Base-by-base conservation (phyloP, 2,113 vertebrate genomes). In the Desmodus rotundus region DNA sequence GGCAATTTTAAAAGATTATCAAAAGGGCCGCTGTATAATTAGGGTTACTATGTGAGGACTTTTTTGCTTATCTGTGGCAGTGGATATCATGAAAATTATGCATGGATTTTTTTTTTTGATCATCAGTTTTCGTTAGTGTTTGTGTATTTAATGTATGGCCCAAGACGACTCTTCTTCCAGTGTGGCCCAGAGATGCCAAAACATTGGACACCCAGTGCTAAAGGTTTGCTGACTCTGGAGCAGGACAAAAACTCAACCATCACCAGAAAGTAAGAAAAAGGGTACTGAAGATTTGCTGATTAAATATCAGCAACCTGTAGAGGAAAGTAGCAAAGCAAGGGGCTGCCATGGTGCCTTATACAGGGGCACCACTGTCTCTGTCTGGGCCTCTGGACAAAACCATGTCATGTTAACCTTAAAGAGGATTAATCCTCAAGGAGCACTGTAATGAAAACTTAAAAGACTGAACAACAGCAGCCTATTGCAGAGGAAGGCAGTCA, bases 351-450 rank as follows among this genome's bases (percentile, higher is more conserved):
- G 97, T 96, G 65, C 82, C 98, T 98, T 98, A 97, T 95, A 97
- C 98, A 99, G 99, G 99, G 98, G 98, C 96, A 98, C 96, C 91
- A 8, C 82, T 92, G 96, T 98, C 98, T 94, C 97, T 84, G 87
- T 97, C 98, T 97, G 98, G 98, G 98, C 97, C 98, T 97, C 97
- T 97, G 98, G 98, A 99, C 99, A 99, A 99, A 99, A 98, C 97
- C 98, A 98, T 98, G 97, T 98, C 95, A 58, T 99, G 99, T 99
- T 99, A 99, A 99, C 99, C 99, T 98, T 98, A 99, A 99, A 99
- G 98, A 99, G 99, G 99, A 99, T 99, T 99, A 99, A 98, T 99
- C 99, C 98, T 98, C 98, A 97, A 98, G 98, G 99, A 99, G 98
- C 97, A 97, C 98, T 98, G 98, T 99, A 99, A 99, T 99, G 99